Evolutionary conservation across 2,797 vertebrate genomes (phyloP).

Genomic region (Neomorphus geoffroyi): DNA sequence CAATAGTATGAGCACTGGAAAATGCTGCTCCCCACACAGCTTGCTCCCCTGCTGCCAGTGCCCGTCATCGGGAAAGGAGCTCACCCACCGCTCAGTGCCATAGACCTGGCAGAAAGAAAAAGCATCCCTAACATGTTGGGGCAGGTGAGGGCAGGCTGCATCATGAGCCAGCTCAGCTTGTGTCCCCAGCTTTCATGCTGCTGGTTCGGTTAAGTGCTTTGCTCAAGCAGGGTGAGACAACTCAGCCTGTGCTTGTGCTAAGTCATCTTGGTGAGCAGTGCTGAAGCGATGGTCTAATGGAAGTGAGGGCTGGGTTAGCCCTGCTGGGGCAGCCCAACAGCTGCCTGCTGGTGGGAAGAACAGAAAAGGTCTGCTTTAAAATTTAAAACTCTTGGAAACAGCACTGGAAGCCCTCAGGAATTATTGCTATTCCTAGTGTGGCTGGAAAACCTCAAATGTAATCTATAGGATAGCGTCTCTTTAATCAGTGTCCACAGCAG

Average conservation of each 20-base stretch:
- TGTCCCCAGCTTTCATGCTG: not conserved
- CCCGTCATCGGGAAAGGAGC: not conserved
- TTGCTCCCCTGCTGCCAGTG: not conserved
- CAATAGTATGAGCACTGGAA: not conserved
- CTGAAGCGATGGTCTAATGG: not conserved
- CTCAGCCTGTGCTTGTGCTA: not conserved
- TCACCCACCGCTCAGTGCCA: not conserved
- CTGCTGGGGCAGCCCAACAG: not conserved
- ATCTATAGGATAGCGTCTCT: not conserved
- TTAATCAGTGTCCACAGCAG: slow-evolving; percentile 47
- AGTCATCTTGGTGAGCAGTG: not conserved
- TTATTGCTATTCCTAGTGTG: not conserved
- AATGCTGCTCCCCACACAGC: not conserved
- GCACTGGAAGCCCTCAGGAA: not conserved
- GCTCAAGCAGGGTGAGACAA: not conserved
- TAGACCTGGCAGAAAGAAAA: not conserved
- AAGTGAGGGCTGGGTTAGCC: not conserved
- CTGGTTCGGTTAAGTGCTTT: not conserved
- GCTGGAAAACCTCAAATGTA: not conserved
- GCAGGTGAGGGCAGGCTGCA: not conserved
- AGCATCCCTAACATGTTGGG: not conserved
- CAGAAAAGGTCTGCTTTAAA: slow-evolving; percentile 20
- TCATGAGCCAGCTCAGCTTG: not conserved
- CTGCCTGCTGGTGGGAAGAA: not conserved
- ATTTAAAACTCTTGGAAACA: not conserved